Conservation (phyloP, 1,140 invertebrate species). For the Cotesia typhae region DNA sequence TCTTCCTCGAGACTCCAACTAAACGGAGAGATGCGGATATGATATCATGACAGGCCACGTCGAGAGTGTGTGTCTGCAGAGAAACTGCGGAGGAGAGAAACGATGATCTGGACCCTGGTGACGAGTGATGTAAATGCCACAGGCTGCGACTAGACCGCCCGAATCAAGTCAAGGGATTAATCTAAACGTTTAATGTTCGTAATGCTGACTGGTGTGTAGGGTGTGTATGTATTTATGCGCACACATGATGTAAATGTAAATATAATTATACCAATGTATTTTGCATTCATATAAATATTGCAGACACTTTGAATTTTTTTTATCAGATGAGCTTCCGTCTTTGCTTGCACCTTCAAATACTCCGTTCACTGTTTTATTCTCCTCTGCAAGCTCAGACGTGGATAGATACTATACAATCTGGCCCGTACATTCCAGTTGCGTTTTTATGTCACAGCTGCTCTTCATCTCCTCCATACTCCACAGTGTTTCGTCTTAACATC, state of each 20-base stretch:
- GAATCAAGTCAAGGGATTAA: conserved; percentile 28
- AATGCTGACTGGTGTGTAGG: conserved; percentile 15
- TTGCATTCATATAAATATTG: not conserved
- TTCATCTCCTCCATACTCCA: conserved; percentile 15
- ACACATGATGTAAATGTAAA: not conserved
- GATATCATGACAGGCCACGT: conserved; percentile 19
- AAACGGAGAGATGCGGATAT: conserved; percentile 4
- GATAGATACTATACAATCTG: not conserved
- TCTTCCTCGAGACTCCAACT: not conserved
- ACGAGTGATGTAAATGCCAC: conserved; percentile 10
- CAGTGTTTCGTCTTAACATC: conserved; percentile 4
- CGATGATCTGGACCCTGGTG: conserved; percentile 3
- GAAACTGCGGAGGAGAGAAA: not conserved
- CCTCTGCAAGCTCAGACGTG: conserved; percentile 34
- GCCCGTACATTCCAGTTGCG: conserved; percentile 36
- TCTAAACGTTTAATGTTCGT: conserved; percentile 33
- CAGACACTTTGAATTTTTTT: conserved; percentile 18
- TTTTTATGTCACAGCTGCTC: conserved; percentile 38
- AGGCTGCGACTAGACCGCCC: not conserved
- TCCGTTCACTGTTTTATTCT: not conserved
- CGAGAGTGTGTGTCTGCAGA: not conserved
- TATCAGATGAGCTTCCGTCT: conserved; percentile 7
- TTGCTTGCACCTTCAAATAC: not conserved
- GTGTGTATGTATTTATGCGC: not conserved
- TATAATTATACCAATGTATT: not conserved